Percentiles rank a stretch among this genome's conserved stretches.
phyloP scores from a whole-genome alignment of 2,888 invertebrate species.

The Agonopterix alstromeriana region DNA sequence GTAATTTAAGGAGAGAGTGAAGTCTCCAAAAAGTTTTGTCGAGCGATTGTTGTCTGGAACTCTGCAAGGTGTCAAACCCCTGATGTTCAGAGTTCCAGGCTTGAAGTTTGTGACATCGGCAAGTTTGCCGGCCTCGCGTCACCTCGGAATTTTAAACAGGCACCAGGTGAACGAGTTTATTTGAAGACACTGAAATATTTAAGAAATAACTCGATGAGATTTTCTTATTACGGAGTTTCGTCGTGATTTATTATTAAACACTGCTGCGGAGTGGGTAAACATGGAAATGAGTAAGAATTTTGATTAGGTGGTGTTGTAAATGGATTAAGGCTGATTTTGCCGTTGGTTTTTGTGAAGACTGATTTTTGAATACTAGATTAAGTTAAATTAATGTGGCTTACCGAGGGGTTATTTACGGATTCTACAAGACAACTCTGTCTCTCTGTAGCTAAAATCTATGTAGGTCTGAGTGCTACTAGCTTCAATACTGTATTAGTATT shows the following conservation, averaged over 20 bases:
- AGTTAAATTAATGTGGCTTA: too few relatives aligned
- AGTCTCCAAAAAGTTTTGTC: conserved; percentile 36
- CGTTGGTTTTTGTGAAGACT: too few relatives aligned
- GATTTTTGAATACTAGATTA: too few relatives aligned
- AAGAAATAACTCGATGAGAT: conserved; percentile 38
- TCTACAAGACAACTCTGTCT: too few relatives aligned
- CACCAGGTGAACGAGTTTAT: conserved; percentile 55
- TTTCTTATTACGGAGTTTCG: conserved; percentile 37
- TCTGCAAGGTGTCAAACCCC: conserved; percentile 45
- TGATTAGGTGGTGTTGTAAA: too few relatives aligned
- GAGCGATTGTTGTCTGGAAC: conserved; percentile 43
- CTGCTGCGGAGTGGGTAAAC: neutral
- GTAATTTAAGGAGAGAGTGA: conserved; percentile 14
- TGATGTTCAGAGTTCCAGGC: conserved; percentile 31
- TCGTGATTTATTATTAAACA: conserved; percentile 10
- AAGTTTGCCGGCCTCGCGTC: conserved; percentile 43
- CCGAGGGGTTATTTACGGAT: too few relatives aligned
- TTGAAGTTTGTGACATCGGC: conserved; percentile 32
- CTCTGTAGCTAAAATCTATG: too few relatives aligned
- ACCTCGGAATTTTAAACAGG: conserved; percentile 63
- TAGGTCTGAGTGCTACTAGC: too few relatives aligned
- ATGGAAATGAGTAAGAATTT: too few relatives aligned
- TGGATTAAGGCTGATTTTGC: too few relatives aligned
- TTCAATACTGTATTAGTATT: too few relatives aligned
- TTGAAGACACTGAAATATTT: conserved; percentile 49